These are phyloP conservation scores for Pterophyllum scalare DNA, from an alignment of 2,113 vertebrate species.

Conservation along the genomic window DNA sequence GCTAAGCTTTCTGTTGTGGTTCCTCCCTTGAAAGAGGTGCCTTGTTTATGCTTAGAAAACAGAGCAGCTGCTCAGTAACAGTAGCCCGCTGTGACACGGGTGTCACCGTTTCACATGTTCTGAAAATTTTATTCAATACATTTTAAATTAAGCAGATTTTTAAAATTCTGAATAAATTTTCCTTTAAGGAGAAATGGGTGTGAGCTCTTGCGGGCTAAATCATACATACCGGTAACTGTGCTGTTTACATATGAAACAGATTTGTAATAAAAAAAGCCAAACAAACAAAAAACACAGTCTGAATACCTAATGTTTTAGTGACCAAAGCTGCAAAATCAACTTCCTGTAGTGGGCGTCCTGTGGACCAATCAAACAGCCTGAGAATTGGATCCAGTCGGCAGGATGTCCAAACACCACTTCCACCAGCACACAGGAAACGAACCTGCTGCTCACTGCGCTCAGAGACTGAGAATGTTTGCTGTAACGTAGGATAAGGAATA, in stretches of 20 bases:
- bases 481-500: constrained; percentile 7
- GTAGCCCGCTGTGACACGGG: too few relatives aligned
- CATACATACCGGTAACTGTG: neutral
- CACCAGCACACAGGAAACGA: constrained; percentile 81
- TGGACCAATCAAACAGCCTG: constrained; percentile 82
- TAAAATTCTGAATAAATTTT: too few relatives aligned
- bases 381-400: constrained; percentile 81
- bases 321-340: constrained; percentile 78
- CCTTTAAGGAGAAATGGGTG: too few relatives aligned
- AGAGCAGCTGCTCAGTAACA: neutral
- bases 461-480: constrained; percentile 80
- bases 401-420: constrained; percentile 82
- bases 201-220: neutral
- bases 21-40: too few relatives aligned
- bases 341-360: constrained; percentile 82
- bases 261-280: neutral
- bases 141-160: too few relatives aligned
- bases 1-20: too few relatives aligned
- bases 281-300: neutral
- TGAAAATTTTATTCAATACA: too few relatives aligned
- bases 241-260: too few relatives aligned
- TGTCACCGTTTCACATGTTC: too few relatives aligned
- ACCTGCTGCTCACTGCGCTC: constrained; percentile 84
- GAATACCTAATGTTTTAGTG: constrained; percentile 77
- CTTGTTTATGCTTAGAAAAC: neutral